These are phyloP conservation scores for Eupithecia inturbata DNA, from an alignment of 2,888 invertebrate genomes.

Conservation along the genomic window DNA sequence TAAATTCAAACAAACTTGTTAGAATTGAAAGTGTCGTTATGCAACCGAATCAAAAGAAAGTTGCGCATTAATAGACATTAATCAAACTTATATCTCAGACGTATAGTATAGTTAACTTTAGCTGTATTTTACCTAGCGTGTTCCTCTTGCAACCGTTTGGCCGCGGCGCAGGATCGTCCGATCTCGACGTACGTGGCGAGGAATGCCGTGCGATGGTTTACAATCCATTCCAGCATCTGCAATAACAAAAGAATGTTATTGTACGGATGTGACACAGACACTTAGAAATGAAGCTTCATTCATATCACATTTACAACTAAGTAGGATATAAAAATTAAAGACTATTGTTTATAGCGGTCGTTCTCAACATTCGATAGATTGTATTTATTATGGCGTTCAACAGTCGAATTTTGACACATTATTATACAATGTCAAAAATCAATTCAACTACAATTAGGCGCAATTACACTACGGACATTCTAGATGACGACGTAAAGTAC, in stretches of 20 bases:
- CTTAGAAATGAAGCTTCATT: not conserved
- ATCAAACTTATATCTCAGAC: not conserved
- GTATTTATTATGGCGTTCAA: not conserved
- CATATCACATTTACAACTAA: not conserved
- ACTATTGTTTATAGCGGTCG: too few species aligned
- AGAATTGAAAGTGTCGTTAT: too few species aligned
- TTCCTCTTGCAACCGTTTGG: slow-evolving; percentile 96
- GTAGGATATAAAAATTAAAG: not conserved
- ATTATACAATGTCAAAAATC: not conserved
- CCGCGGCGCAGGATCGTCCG: slow-evolving; percentile 94
- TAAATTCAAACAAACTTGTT: too few species aligned
- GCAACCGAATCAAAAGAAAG: too few species aligned
- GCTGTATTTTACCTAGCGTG: slow-evolving; percentile 87
- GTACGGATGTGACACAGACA: slow-evolving; percentile 8
- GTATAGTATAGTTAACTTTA: not conserved
- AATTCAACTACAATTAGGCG: not conserved
- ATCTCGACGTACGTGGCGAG: slow-evolving; percentile 98
- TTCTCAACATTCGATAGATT: not conserved
- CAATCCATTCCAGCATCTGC: slow-evolving; percentile 99
- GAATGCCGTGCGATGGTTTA: slow-evolving; percentile 97
- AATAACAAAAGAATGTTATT: slow-evolving; percentile 26
- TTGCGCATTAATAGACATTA: not conserved
- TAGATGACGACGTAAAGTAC: not conserved
- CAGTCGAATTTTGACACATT: not conserved
- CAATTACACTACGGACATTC: not conserved